Conservation (phyloP, 1,140 invertebrate species). For the Cephus cinctus region DNA sequence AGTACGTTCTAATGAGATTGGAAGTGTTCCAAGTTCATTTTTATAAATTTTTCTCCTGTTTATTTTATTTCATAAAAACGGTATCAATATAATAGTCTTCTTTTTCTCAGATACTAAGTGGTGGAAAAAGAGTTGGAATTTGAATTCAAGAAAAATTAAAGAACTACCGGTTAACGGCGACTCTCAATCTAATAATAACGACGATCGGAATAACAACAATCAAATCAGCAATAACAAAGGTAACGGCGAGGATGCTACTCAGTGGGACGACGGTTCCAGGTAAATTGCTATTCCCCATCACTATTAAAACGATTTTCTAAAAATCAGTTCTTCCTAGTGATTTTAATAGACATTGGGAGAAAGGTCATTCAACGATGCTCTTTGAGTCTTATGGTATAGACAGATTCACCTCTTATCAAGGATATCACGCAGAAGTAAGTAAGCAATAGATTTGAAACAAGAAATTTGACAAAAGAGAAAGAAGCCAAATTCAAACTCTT, state of each 20-base stretch:
- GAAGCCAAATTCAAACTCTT: neutral
- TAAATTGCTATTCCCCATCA: conserved; percentile 12
- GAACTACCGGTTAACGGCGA: conserved; percentile 15
- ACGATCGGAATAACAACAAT: conserved; percentile 9
- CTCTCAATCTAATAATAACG: conserved; percentile 18
- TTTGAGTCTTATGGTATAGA: conserved; percentile 1
- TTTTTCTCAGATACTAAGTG: conserved; percentile 32
- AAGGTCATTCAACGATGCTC: neutral
- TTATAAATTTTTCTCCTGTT: conserved; percentile 8
- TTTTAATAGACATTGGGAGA: conserved; percentile 3
- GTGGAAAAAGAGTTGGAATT: conserved; percentile 35
- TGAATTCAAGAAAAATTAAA: conserved; percentile 31
- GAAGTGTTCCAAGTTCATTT: neutral
- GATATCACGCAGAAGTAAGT: conserved; percentile 2
- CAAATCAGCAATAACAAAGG: neutral
- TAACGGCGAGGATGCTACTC: conserved; percentile 14
- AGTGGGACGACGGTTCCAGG: conserved; percentile 25
- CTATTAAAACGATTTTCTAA: conserved; percentile 6
- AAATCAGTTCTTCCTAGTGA: neutral
- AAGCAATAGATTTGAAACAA: too few relatives aligned
- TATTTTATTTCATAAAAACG: conserved; percentile 3
- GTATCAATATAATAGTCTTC: neutral
- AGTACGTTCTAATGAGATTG: too few relatives aligned
- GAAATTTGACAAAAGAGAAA: too few relatives aligned
- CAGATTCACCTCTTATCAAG: conserved; percentile 1